These are phyloP conservation scores for Apis cerana DNA, from an alignment of 1,140 invertebrate genomes.

Conservation along the genomic window DNA sequence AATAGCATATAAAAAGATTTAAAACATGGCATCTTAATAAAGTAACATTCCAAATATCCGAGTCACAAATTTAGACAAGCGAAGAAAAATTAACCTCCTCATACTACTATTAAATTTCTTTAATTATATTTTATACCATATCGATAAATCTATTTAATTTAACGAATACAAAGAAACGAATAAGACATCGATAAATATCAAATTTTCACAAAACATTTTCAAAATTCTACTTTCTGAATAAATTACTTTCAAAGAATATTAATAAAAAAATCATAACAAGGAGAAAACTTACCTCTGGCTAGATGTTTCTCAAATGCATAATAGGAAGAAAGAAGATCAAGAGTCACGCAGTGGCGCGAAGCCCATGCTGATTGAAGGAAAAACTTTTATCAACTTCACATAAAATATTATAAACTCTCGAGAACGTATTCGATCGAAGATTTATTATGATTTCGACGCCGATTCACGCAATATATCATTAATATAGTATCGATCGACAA, in stretches of 20 bases:
- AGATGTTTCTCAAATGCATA: slow-evolving; percentile 16
- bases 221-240: neutral
- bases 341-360: neutral
- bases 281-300: slow-evolving; percentile 11
- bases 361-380: neutral
- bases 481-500: slow-evolving; percentile 13
- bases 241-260: neutral
- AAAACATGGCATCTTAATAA: neutral
- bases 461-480: slow-evolving; percentile 2
- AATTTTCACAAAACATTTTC: neutral
- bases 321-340: neutral
- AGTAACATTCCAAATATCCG: neutral
- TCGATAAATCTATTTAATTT: neutral
- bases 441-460: neutral
- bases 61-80: neutral
- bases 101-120: neutral
- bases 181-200: neutral
- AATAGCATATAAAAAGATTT: neutral
- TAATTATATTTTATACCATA: neutral
- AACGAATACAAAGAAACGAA: neutral
- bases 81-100: neutral
- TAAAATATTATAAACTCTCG: neutral
- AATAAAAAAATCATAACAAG: too few relatives aligned
- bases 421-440: slow-evolving; percentile 9
- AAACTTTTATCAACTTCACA: neutral